Percentiles rank a stretch among this genome's conserved stretches.
Conservation (phyloP, 2,113 vertebrate genomes). For the Cryptotis parvus region DNA sequence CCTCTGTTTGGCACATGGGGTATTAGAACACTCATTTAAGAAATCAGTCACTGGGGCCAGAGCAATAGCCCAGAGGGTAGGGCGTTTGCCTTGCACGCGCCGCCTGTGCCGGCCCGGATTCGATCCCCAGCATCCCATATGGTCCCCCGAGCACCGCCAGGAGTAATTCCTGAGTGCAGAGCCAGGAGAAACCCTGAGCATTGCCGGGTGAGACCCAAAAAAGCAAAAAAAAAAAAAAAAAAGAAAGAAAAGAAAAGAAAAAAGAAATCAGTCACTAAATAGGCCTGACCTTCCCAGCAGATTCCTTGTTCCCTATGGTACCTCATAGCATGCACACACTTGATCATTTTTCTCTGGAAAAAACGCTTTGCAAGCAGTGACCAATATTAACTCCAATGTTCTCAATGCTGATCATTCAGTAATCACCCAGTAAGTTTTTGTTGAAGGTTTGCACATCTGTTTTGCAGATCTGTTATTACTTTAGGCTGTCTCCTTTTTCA, state of each 20-base stretch:
- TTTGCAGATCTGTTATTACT: conserved; percentile 32
- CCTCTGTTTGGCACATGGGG: background rate
- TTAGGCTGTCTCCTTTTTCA: conserved; percentile 10
- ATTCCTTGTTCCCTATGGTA: background rate
- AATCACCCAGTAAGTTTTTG: background rate
- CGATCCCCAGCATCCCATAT: no score
- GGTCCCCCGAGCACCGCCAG: no score
- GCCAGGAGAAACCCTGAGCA: no score
- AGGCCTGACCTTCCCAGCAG: background rate
- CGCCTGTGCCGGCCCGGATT: no score
- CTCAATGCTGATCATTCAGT: background rate
- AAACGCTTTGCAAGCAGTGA: background rate
- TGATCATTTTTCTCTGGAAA: background rate
- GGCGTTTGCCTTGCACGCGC: no score
- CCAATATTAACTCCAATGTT: background rate
- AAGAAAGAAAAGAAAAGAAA: no score
- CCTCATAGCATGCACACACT: background rate
- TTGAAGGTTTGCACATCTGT: background rate
- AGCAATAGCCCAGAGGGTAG: no score
- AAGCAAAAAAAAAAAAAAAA: no score
- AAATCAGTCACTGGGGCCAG: background rate
- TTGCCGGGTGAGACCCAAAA: no score
- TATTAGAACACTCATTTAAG: background rate
- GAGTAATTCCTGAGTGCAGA: no score
- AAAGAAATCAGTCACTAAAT: background rate